These are phyloP conservation scores for Danio kyathit DNA, from an alignment of 2,797 vertebrate species.

Conservation along the genomic window DNA sequence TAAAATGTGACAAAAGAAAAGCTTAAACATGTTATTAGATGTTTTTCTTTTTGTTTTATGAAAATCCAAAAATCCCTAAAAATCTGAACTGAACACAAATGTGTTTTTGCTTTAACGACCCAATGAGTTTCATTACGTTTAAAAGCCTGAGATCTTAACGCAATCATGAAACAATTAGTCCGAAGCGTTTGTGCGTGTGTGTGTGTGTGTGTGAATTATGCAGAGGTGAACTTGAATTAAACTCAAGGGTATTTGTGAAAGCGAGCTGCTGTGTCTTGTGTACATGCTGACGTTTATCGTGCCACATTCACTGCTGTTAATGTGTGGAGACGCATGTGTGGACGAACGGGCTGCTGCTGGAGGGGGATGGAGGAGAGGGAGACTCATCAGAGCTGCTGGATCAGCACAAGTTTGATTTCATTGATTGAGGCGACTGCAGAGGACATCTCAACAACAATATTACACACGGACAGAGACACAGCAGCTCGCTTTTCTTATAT, in stretches of 20 bases:
- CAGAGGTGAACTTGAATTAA: conserved; percentile 84
- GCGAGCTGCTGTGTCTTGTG: conserved; percentile 70
- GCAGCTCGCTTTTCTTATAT: neutral
- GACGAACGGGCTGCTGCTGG: conserved; percentile 25
- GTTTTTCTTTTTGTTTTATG: too few relatives aligned
- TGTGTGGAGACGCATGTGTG: conserved; percentile 77
- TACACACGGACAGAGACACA: neutral
- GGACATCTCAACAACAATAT: conserved; percentile 74
- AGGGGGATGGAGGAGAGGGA: conserved; percentile 47
- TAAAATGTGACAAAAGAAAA: neutral
- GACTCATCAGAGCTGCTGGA: conserved; percentile 75
- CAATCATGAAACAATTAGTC: conserved; percentile 50
- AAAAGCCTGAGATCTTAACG: conserved; percentile 33
- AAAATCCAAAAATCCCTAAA: too few relatives aligned
- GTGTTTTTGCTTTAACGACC: conserved; percentile 6
- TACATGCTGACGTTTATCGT: conserved; percentile 80
- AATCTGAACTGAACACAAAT: too few relatives aligned
- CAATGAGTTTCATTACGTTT: conserved; percentile 18
- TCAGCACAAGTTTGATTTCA: conserved; percentile 85
- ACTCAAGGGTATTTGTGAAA: conserved; percentile 78
- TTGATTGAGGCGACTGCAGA: conserved; percentile 84
- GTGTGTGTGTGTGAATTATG: conserved; percentile 72
- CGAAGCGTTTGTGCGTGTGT: conserved; percentile 41
- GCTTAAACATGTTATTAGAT: too few relatives aligned
- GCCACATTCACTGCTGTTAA: conserved; percentile 79